Conservation (phyloP, 2,113 vertebrate genomes). For the Gyps fulvus region DNA sequence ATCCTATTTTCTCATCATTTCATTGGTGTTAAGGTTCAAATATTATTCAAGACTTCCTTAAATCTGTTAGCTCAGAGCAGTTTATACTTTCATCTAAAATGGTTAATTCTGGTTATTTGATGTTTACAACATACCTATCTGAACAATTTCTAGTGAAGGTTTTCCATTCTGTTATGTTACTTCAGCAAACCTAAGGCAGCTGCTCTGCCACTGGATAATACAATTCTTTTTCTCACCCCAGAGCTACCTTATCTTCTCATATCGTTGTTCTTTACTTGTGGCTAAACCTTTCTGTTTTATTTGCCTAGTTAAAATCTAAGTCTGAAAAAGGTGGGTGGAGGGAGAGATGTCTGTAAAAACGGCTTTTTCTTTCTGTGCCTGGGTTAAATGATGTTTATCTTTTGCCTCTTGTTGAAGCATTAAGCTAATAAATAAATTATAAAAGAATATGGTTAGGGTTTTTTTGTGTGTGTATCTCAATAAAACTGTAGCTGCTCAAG, state of each 20-base stretch:
- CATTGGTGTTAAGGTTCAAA: not conserved
- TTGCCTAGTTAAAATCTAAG: not conserved
- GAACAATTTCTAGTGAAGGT: not conserved
- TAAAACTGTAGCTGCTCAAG: not conserved
- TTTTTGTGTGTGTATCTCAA: not conserved
- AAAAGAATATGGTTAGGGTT: not conserved
- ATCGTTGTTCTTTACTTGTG: not conserved
- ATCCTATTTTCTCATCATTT: not conserved
- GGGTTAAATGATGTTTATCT: slow-evolving; percentile 11
- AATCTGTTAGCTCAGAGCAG: not conserved
- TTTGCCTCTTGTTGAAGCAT: slow-evolving; percentile 46
- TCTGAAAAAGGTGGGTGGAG: not conserved
- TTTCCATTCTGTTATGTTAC: not conserved
- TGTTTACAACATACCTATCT: not conserved
- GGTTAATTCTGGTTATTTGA: not conserved
- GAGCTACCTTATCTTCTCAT: not conserved
- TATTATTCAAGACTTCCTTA: not conserved
- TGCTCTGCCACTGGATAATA: not conserved
- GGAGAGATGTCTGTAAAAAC: not conserved
- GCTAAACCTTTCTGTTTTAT: not conserved
- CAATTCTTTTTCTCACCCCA: not conserved
- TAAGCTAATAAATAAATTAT: slow-evolving; percentile 22
- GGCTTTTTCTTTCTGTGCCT: slow-evolving; percentile 28
- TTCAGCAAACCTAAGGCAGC: not conserved
- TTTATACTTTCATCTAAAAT: not conserved